Conservation (phyloP, 2,797 vertebrate species). For the Parotocinclus haroldoi region DNA sequence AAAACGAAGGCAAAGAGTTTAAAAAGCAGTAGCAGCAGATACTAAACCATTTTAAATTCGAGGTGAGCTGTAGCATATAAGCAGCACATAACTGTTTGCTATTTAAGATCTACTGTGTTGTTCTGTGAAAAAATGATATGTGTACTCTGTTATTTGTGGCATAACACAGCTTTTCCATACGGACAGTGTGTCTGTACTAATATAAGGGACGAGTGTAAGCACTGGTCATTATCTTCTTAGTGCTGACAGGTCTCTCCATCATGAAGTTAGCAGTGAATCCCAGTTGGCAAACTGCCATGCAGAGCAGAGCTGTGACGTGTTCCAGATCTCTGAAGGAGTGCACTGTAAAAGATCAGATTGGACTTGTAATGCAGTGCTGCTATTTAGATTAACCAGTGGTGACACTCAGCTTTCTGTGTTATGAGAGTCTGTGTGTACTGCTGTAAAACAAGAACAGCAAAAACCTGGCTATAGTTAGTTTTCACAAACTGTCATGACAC, state of each 20-base stretch:
- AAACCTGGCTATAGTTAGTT: no score
- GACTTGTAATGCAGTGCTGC: constrained; percentile 4
- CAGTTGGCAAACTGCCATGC: constrained; percentile 23
- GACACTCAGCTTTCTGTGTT: neutral
- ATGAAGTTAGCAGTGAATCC: constrained; percentile 20
- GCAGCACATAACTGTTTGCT: neutral
- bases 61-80: neutral
- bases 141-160: constrained; percentile 31
- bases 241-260: constrained; percentile 32
- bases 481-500: no score
- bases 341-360: constrained; percentile 27
- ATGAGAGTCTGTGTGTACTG: no score
- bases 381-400: constrained; percentile 7
- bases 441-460: no score
- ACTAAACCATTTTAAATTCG: neutral
- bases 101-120: constrained; percentile 11
- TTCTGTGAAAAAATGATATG: constrained; percentile 17
- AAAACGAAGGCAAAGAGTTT: no score
- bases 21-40: no score
- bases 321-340: constrained; percentile 19
- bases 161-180: constrained; percentile 9
- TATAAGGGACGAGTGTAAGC: constrained; percentile 12
- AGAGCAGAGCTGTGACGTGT: constrained; percentile 8
- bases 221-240: constrained; percentile 42
- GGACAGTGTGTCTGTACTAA: neutral